Evolutionary conservation across 2,113 vertebrate genomes (phyloP), one percentile per base, ranked within the genome.

Genomic region (Aplodontia rufa): DNA sequence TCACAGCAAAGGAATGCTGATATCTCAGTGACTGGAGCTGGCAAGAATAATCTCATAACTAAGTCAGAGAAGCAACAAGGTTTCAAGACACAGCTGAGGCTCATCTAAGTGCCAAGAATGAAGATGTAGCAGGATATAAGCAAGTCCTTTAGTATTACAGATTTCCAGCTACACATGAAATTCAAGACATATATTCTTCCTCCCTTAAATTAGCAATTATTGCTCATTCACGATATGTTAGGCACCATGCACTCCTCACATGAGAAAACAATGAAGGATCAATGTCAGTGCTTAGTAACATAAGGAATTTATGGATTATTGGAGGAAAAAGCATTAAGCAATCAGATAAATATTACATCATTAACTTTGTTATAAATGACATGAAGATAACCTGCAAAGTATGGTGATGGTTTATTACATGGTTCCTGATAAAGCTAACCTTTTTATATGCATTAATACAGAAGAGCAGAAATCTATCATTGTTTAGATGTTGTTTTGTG

Each of bases 11-110:
- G 32, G 6, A 45, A 69, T 87, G 7, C 11, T 86, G 8, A 20
- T 47, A 12, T 71, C 19, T 90, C 49, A 87, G 42, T 84, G 49
- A 90, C 10, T 32, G n/a, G 85, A 28, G 6, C 55, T 92, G 81
- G 32, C 45, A 85, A 89, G 42, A 78, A 80, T 6, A 5, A 9
- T 28, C 12, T 86, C 4, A 12, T 47, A 17, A 74, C 12, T 64
- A 64, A 47, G 35, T 90, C 60, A 86, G 17, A n/a, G 8, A 64
- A 30, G 10, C 19, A 64, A n/a, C 20, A 37, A 62, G 24, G 0
- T 24, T 60, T 81, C 4, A 14, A 20, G 83, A 62, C 58, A 4
- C 66, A 93, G 12, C 20, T 74, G 78, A 93, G n/a, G 8, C 26
- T 91, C 45, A 40, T 0, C 3, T 6, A 49, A 12, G 0, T 35